Conservation (phyloP, 2,113 vertebrate species). For the Lepisosteus oculatus region DNA sequence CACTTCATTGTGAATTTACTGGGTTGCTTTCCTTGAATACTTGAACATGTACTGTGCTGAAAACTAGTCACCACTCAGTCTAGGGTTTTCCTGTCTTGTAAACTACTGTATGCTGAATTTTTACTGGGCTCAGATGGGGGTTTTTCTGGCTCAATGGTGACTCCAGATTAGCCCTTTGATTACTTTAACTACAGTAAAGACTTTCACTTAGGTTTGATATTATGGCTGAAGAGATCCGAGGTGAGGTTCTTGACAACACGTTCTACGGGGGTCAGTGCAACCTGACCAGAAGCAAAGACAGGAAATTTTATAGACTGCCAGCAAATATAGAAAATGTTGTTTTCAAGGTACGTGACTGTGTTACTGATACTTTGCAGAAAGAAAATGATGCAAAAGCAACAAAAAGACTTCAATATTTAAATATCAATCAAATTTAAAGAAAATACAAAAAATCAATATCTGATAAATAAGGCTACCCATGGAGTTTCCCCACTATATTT, state of each 20-base stretch:
- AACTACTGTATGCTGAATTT: background rate
- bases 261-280: slow-evolving; percentile 77
- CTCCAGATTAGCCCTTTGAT: too few relatives aligned
- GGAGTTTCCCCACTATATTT: too few relatives aligned
- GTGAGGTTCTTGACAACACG: slow-evolving; percentile 75
- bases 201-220: slow-evolving; percentile 73
- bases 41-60: background rate
- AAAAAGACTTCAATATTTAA: too few relatives aligned
- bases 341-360: slow-evolving; percentile 68
- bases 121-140: background rate
- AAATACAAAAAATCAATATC: too few relatives aligned
- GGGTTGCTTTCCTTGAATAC: background rate
- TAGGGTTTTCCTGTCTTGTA: background rate
- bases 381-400: too few relatives aligned
- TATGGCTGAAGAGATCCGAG: slow-evolving; percentile 70
- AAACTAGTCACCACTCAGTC: background rate
- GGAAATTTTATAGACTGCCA: slow-evolving; percentile 70
- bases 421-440: too few relatives aligned
- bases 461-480: too few relatives aligned
- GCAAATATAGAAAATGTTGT: slow-evolving; percentile 74
- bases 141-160: too few relatives aligned
- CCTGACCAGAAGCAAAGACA: slow-evolving; percentile 54
- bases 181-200: background rate
- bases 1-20: background rate
- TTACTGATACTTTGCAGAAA: too few relatives aligned